phyloP scores from a whole-genome alignment of 2,113 vertebrate genomes.

The Mobula hypostoma region DNA sequence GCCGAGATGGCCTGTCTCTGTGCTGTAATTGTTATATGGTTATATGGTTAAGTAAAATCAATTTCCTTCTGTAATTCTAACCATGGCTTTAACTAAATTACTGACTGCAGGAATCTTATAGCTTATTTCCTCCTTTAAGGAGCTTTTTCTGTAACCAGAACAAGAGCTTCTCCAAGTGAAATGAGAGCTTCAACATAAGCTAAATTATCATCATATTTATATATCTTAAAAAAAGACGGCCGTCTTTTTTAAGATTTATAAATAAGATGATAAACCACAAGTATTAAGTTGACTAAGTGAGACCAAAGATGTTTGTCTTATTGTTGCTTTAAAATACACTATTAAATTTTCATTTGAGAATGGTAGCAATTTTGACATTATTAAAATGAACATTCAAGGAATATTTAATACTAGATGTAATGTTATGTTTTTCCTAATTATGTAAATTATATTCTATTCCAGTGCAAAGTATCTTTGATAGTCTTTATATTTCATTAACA shows the following conservation, averaged over 20 bases:
- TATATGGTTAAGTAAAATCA: not conserved
- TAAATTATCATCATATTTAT: not conserved
- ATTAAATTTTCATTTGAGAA: not conserved
- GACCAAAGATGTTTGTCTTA: not conserved
- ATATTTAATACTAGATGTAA: not conserved
- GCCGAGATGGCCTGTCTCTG: too few relatives aligned
- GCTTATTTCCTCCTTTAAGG: not conserved
- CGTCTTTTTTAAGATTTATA: too few relatives aligned
- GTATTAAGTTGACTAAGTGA: not conserved
- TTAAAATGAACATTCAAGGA: not conserved
- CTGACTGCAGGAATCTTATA: not conserved
- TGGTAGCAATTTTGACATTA: not conserved
- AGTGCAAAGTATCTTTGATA: not conserved
- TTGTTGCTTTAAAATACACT: not conserved
- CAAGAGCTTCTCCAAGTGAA: not conserved
- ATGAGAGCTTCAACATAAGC: not conserved
- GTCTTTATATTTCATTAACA: not conserved
- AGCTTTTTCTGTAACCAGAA: not conserved
- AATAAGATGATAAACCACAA: not conserved
- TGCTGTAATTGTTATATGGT: too few relatives aligned
- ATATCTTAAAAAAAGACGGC: not conserved
- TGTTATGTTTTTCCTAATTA: not conserved
- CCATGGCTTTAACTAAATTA: not conserved
- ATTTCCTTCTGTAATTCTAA: not conserved
- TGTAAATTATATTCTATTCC: not conserved